Base-by-base conservation (phyloP, 1,140 invertebrate species). In the Hetaerina americana region DNA sequence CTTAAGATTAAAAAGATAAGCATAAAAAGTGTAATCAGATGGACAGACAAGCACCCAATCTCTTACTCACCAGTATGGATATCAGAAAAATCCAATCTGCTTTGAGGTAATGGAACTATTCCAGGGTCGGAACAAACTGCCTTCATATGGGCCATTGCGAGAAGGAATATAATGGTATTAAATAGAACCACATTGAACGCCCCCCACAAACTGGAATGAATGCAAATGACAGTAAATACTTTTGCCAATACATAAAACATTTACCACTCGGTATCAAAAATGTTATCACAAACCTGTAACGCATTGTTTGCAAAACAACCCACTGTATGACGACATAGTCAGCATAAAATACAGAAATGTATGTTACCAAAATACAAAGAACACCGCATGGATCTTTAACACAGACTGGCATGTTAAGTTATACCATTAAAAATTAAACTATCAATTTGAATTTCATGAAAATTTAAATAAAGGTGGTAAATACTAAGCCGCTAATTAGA, bases 121-220 rank as follows among this genome's bases (percentile, higher is more conserved):
- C 94, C 94, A 31, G 94, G 94, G 84, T 96, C 94, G 69, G 91
- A 93, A 74, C 93, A 87, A 66, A 95, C 93, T 18, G 94, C 92
- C 78, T 92, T 86, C 10, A 92, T 76, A 80, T 96, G 94, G 12
- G 93, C 86, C 79, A 93, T 87, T 69, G 86, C 81, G 66, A 93
- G 79, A 27, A 95, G 79, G 76, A 94, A 88, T 71, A 95, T 83
- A 24, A 95, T 81, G 0, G 87, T 87, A 78, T 96, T 95, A 81
- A 95, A 96, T 40, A 89, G 77, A 18, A 94, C 83, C 6, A 92
- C 89, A 82, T 95, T 90, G 69, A 94, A 84, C 68, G 90, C 86
- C 72, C 91, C 93, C 92, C 92, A 95, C 78, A 95, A 85, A 77
- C 93, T 95, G 81, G 71, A 86, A 86, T 72, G 77, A 78, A 77